Base-by-base conservation (phyloP, 2,888 invertebrate species). In the Osmoderma eremita region DNA sequence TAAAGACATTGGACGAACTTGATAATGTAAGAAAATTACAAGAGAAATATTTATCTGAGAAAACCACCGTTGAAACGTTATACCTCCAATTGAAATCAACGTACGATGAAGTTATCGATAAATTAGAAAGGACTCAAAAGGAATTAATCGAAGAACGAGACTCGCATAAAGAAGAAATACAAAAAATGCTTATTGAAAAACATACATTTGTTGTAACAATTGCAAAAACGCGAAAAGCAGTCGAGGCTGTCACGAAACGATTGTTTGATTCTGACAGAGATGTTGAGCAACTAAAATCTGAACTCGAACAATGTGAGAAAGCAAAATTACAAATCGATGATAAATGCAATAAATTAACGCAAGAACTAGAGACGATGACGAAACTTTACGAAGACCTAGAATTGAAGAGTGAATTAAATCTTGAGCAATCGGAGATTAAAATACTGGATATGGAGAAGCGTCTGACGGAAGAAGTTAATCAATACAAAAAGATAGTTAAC, bases 241-340 rank as follows among this genome's bases (percentile, higher is more conserved):
- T 88, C 12, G 85, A 88, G 75, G 87, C 87, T 2, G 75, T 88
- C 58, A 87, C 85, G 24, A 83, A 84, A 78, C 81, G 88, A 15
- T 77, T 88, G 58, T 82, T 87, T 54, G 84, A 87, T 73, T 88
- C 88, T 2, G 88, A 88, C 73, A 83, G 81, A 74, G 88, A 88
- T 76, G 83, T 88, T 0, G 88, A 87, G 74, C 83, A 84, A 76
- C 78, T 88, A 75, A 74, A 84, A 84, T 76, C 76, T 80, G 75
- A 83, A 75, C 62, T 83, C 15, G 72, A 76, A 18, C 69, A 69
- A 8, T 77, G 76, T 51, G 82, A 83, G 71, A 70, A 70, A 30
- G 75, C 76, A 54, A 75, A 80, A 13, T 62, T 82, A 1, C 75
- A 78, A 22, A 76, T 73, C 24, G 81, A 82, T 73, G 72, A 72